Conservation (phyloP, 1,140 invertebrate species). For the Meloidogyne chitwoodi region DNA sequence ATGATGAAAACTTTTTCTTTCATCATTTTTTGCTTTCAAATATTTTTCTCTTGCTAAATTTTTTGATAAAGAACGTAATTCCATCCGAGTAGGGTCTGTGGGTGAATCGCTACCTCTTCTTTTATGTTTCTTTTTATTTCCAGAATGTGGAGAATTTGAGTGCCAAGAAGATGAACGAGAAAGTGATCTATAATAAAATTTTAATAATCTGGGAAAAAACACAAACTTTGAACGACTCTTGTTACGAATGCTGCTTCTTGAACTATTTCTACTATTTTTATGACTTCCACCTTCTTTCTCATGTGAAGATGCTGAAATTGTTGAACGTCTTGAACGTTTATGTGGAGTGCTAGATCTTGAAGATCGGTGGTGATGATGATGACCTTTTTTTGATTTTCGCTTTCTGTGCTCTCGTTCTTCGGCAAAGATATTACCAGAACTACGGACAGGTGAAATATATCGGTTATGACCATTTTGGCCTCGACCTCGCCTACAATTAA, state of each 20-base stretch:
- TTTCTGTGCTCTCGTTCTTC: conserved; percentile 5
- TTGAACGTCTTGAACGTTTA: neutral
- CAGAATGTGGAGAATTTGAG: neutral
- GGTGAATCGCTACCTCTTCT: neutral
- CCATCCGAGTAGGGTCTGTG: neutral
- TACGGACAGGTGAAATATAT: conserved; percentile 17
- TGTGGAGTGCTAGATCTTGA: conserved; percentile 7
- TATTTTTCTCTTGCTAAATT: neutral
- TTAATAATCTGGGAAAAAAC: neutral
- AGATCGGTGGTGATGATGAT: neutral
- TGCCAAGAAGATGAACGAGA: neutral
- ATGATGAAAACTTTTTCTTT: neutral
- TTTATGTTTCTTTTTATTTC: neutral
- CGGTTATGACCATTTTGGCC: neutral
- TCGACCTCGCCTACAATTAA: neutral
- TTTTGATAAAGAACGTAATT: neutral
- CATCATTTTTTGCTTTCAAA: neutral
- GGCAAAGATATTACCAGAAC: conserved; percentile 13
- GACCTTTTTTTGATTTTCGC: neutral
- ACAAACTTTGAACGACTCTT: neutral
- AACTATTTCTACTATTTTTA: neutral
- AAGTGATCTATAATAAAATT: neutral
- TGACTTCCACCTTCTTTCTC: neutral
- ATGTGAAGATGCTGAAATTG: neutral
- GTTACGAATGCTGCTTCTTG: neutral